Base-by-base conservation (phyloP, 2,888 invertebrate species). In the Thereva nobilitata region DNA sequence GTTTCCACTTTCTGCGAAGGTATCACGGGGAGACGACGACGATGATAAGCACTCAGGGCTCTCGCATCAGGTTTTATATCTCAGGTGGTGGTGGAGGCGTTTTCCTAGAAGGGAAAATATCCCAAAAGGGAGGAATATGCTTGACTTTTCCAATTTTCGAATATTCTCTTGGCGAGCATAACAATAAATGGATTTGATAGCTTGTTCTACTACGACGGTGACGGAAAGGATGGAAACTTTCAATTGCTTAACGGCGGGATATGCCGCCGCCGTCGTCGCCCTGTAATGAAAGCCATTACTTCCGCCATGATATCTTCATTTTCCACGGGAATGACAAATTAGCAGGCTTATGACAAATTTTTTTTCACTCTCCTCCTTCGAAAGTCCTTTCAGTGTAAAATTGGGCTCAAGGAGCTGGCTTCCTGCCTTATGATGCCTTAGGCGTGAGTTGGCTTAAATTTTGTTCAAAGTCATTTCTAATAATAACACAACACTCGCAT, bases 101-200 rank as follows among this genome's bases (percentile, higher is more conserved):
- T 47, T 35, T 47, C 37, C 45, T 41, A 35, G 12, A 5, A 40
- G 38, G 59, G 12, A 41, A 47, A 59, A 40, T 8, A 45, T 41
- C 41, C 5, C 34, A 63, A 63, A 63, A 63, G 52, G 63, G 52
- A 54, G 49, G 61, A 68, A 57, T 66, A 66, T 66, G 64, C 67
- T 67, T 69, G 69, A 69, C 69, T 67, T 69, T 69, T 69, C 69
- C 64, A 69, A 69, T 69, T 69, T 69, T 67, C 67, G 64, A 67
- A 64, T 67, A 69, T 59, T 64, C 69, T 69, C 67, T 64, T 52
- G 67, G 59, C 64, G 67, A 64, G 64, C 56, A 69, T 69, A 69
- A 69, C 67, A 69, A 69, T 69, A 69, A 69, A 67, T 59, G 67
- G 67, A 67, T 67, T 69, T 69, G 67, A 69, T 65, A 67, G 64